Evolutionary conservation across 2,888 invertebrate species (phyloP).

Genomic region (Automeris io): DNA sequence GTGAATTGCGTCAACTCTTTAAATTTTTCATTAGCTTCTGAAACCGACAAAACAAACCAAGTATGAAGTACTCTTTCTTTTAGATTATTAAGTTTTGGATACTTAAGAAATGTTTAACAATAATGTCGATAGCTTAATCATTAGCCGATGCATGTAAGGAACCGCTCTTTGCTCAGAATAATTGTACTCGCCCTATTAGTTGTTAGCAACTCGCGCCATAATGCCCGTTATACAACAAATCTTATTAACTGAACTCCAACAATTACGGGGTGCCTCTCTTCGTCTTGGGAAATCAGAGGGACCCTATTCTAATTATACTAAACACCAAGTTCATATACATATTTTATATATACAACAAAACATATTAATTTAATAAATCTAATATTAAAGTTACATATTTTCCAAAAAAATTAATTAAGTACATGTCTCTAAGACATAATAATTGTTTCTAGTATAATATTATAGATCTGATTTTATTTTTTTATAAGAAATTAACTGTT

Average conservation of each 20-base stretch:
- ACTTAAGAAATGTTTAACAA: slow-evolving; percentile 11
- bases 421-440: too few species aligned
- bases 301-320: slow-evolving; percentile 34
- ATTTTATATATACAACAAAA: slow-evolving; percentile 16
- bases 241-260: slow-evolving; percentile 34
- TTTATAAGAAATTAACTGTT: too few species aligned
- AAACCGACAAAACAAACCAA: too few species aligned
- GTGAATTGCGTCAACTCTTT: too few species aligned
- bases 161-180: slow-evolving; percentile 50
- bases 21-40: too few species aligned
- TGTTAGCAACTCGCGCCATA: slow-evolving; percentile 38
- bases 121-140: slow-evolving; percentile 12
- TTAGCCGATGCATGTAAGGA: slow-evolving; percentile 27
- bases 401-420: too few species aligned
- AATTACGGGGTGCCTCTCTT: slow-evolving; percentile 43
- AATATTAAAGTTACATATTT: too few species aligned
- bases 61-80: too few species aligned
- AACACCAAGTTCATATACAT: slow-evolving; percentile 14
- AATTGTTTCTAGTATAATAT: too few species aligned
- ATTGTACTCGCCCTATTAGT: slow-evolving; percentile 55
- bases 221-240: slow-evolving; percentile 63
- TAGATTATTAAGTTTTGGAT: too few species aligned
- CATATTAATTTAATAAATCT: too few species aligned
- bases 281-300: slow-evolving; percentile 40
- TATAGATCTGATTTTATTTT: too few species aligned